phyloP scores from a whole-genome alignment of 2,888 invertebrate genomes.

The Frankliniella intonsa region DNA sequence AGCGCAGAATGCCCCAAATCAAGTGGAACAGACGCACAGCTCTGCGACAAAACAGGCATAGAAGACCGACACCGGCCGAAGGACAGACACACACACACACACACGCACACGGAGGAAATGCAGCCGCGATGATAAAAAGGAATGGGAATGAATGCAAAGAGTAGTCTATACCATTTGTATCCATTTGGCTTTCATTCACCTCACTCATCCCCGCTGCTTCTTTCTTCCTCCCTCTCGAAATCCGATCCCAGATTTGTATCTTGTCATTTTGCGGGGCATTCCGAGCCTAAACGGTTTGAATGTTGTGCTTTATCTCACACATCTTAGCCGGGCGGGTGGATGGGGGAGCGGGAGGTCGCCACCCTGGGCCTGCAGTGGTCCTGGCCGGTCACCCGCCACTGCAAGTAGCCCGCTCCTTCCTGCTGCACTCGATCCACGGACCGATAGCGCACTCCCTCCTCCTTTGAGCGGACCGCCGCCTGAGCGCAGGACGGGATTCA shows the following conservation, averaged over 20 bases:
- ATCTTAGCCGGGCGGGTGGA: background rate
- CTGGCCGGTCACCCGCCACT: slow-evolving; percentile 5
- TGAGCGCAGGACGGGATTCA: no score
- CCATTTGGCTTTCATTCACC: slow-evolving; percentile 24
- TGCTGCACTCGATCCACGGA: no score
- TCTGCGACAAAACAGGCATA: background rate
- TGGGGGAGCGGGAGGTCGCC: no score
- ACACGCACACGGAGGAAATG: background rate
- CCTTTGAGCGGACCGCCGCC: no score
- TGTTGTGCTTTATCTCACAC: slow-evolving; percentile 25
- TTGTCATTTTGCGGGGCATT: slow-evolving; percentile 26
- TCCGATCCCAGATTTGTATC: slow-evolving; percentile 13
- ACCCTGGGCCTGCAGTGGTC: background rate
- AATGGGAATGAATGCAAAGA: background rate
- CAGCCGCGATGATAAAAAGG: background rate
- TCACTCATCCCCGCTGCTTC: background rate
- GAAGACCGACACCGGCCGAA: background rate
- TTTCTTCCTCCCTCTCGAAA: background rate
- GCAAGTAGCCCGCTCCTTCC: slow-evolving; percentile 12
- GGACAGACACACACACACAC: background rate
- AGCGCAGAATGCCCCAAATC: background rate
- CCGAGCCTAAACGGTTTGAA: slow-evolving; percentile 19
- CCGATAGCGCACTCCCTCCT: background rate
- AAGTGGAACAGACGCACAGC: background rate
- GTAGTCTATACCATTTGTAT: slow-evolving; percentile 8